Evolutionary conservation across 2,797 vertebrate genomes (phyloP).

Genomic region (Cetoscarus ocellatus): DNA sequence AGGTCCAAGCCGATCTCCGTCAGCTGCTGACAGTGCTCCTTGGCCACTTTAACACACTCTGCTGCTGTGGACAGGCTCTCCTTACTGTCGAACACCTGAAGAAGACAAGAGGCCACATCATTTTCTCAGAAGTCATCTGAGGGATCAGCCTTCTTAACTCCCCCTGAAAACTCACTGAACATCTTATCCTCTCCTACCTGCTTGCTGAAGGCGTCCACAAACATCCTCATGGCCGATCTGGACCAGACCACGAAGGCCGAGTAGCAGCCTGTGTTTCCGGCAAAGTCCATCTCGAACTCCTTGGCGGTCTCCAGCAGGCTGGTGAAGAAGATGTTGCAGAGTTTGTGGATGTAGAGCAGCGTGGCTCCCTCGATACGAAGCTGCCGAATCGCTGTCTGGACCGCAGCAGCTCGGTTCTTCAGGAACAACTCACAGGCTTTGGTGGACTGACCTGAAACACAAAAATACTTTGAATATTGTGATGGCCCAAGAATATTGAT

Average conservation of each 20-base stretch:
- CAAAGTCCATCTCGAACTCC: slow-evolving; percentile 97
- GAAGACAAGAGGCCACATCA: background rate
- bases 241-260: slow-evolving; percentile 98
- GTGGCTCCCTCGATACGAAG: slow-evolving; percentile 97
- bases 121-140: too few species aligned
- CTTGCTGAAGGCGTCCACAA: slow-evolving; percentile 97
- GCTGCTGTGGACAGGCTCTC: slow-evolving; percentile 97
- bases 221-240: slow-evolving; percentile 92
- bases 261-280: slow-evolving; percentile 94
- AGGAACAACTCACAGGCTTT: slow-evolving; percentile 97
- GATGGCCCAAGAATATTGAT: background rate
- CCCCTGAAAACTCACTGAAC: background rate
- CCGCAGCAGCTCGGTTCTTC: slow-evolving; percentile 93
- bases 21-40: slow-evolving; percentile 96
- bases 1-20: slow-evolving; percentile 96
- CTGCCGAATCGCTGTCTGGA: slow-evolving; percentile 96
- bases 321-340: slow-evolving; percentile 99
- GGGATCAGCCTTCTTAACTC: too few species aligned
- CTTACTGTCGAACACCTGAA: slow-evolving; percentile 95
- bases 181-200: slow-evolving; percentile 75
- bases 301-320: slow-evolving; percentile 95
- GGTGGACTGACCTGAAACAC: slow-evolving; percentile 89
- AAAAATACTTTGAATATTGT: too few species aligned
- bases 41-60: slow-evolving; percentile 96
- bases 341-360: slow-evolving; percentile 97